A percentile compares a stretch with the other conserved stretches of the same genome.
phyloP scores from a whole-genome alignment of 2,113 vertebrate species.

The Rhea pennata region DNA sequence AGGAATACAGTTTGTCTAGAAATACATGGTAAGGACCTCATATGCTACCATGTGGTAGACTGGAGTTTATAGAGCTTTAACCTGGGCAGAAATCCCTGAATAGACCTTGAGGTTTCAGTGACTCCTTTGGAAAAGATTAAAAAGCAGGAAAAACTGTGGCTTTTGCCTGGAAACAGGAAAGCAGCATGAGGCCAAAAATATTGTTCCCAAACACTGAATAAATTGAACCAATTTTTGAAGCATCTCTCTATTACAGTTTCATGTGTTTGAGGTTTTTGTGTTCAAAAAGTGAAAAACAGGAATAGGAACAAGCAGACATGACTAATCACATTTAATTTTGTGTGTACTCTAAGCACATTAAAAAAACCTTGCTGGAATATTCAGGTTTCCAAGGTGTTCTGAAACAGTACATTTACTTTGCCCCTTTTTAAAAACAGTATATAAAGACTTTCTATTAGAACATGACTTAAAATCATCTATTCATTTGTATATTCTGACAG shows the following conservation, averaged over 20 bases:
- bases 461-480: not conserved
- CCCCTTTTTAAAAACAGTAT: not conserved
- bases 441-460: conserved; percentile 15
- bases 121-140: conserved; percentile 32
- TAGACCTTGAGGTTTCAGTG: conserved; percentile 33
- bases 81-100: conserved; percentile 19
- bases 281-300: conserved; percentile 35
- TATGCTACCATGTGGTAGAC: not conserved
- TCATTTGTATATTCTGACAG: not conserved
- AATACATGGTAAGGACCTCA: not conserved
- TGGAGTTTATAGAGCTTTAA: conserved; percentile 8
- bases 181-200: conserved; percentile 31
- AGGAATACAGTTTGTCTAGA: not conserved
- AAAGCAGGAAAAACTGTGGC: conserved; percentile 41
- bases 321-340: conserved; percentile 44
- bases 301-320: conserved; percentile 41
- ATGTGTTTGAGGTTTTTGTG: conserved; percentile 21
- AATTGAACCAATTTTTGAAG: conserved; percentile 36
- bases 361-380: conserved; percentile 43
- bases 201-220: conserved; percentile 34
- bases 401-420: conserved; percentile 23
- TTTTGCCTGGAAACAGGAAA: conserved; percentile 57
- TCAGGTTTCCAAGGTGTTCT: conserved; percentile 28
- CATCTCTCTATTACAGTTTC: conserved; percentile 28
- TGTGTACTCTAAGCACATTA: conserved; percentile 28